phyloP scores from a whole-genome alignment of 2,113 vertebrate genomes.

The Balaeniceps rex region DNA sequence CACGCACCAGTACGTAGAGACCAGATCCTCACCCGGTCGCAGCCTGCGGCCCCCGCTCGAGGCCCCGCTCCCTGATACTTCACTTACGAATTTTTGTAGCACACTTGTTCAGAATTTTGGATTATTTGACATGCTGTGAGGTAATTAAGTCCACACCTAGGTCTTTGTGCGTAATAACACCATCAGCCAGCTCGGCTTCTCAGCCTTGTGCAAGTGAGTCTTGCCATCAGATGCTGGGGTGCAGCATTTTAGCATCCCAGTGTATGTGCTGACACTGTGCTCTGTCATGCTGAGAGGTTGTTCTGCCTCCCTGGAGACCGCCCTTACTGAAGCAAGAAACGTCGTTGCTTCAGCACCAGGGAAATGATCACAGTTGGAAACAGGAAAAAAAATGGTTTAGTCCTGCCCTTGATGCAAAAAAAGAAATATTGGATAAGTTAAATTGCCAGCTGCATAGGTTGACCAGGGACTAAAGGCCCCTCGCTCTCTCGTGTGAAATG shows the following conservation, averaged over 20 bases:
- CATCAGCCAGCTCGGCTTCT: neutral
- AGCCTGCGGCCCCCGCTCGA: neutral
- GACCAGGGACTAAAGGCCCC: neutral
- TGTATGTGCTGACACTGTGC: fast-evolving
- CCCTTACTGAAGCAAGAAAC: neutral
- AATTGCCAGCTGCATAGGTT: too few relatives aligned
- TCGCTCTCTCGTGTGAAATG: fast-evolving
- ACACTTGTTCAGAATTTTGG: fast-evolving
- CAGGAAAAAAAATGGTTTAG: neutral
- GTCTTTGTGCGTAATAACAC: neutral
- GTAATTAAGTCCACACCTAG: fast-evolving
- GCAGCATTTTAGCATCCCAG: fast-evolving
- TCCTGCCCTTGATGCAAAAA: neutral
- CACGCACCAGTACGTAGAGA: neutral
- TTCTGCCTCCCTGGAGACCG: too few relatives aligned
- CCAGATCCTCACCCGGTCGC: neutral
- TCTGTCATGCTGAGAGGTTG: neutral
- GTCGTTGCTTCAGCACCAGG: neutral
- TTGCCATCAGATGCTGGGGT: neutral
- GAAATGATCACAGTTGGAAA: neutral
- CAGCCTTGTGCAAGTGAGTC: fast-evolving
- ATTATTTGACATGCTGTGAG: fast-evolving
- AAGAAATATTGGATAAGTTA: neutral
- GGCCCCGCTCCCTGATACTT: neutral
- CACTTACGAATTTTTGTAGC: fast-evolving